Evolutionary conservation across 92 coral and sea anemone species (phyloP).

Genomic region (Palythoa heliodiscus): DNA sequence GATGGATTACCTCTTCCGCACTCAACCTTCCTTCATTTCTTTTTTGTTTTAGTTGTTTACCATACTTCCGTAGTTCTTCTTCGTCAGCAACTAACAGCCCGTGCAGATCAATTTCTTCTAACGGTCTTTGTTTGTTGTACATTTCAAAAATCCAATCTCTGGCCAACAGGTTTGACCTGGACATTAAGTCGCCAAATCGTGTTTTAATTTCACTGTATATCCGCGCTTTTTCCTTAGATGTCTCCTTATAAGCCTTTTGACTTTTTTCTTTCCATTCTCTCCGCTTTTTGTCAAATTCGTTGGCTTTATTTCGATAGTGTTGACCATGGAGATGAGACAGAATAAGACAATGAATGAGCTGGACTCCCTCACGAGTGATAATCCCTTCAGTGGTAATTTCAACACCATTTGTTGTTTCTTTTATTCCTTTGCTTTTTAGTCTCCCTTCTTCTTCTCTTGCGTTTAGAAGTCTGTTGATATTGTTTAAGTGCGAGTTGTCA

Average conservation of each 20-base stretch:
- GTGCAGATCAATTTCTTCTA: slow-evolving; percentile 52
- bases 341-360: slow-evolving; percentile 19
- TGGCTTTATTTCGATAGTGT: slow-evolving; percentile 52
- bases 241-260: neutral
- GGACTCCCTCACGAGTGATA: neutral
- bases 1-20: too few species aligned
- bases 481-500: slow-evolving; percentile 40
- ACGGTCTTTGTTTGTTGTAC: slow-evolving; percentile 41
- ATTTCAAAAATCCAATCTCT: slow-evolving; percentile 42
- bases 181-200: slow-evolving; percentile 42
- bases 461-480: slow-evolving; percentile 47
- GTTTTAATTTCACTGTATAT: slow-evolving; percentile 46
- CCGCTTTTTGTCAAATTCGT: slow-evolving; percentile 44
- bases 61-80: slow-evolving; percentile 1
- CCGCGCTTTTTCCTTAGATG: neutral
- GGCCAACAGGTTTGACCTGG: slow-evolving; percentile 45
- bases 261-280: slow-evolving; percentile 41
- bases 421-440: neutral
- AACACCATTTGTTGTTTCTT: neutral
- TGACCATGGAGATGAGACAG: slow-evolving; percentile 32
- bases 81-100: slow-evolving; percentile 62
- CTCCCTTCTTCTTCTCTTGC: neutral
- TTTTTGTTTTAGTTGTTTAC: neutral
- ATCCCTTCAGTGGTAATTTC: neutral
- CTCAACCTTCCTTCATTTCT: too few species aligned